Conservation (phyloP, 2,797 vertebrate genomes). For the Sebastes vulpes region DNA sequence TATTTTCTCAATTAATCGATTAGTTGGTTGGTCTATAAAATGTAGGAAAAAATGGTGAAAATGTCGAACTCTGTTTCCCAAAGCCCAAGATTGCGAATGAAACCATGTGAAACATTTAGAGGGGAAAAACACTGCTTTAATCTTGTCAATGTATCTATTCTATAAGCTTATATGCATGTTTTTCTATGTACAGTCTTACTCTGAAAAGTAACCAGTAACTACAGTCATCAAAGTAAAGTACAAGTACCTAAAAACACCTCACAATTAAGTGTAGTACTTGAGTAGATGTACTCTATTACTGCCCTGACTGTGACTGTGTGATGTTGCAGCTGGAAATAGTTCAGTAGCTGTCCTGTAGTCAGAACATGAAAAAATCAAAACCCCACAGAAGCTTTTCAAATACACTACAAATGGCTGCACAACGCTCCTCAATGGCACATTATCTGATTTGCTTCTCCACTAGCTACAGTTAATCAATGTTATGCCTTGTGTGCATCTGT, state of each 20-base stretch:
- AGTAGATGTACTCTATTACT: background rate
- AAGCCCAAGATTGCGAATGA: background rate
- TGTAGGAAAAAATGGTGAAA: too few relatives aligned
- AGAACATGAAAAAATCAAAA: constrained; percentile 27
- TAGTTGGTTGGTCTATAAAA: too few relatives aligned
- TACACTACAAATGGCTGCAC: constrained; percentile 24
- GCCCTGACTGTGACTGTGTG: background rate
- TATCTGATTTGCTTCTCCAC: constrained; percentile 39
- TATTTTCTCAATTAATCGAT: too few relatives aligned
- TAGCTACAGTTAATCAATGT: constrained; percentile 33
- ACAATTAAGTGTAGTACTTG: background rate
- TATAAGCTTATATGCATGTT: background rate
- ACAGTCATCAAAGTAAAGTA: background rate
- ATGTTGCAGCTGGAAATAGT: constrained; percentile 4
- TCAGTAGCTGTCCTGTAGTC: background rate
- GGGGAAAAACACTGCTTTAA: background rate
- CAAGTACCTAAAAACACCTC: background rate
- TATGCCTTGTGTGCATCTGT: constrained; percentile 10
- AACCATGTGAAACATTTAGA: background rate
- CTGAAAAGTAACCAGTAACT: background rate
- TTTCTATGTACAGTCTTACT: background rate
- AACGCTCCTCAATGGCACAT: constrained; percentile 19
- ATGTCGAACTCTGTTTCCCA: too few relatives aligned
- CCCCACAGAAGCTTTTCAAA: constrained; percentile 21
- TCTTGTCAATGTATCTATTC: background rate